Evolutionary conservation across 1,140 invertebrate species (phyloP).

Genomic region (Ostrea denselamellosa): DNA sequence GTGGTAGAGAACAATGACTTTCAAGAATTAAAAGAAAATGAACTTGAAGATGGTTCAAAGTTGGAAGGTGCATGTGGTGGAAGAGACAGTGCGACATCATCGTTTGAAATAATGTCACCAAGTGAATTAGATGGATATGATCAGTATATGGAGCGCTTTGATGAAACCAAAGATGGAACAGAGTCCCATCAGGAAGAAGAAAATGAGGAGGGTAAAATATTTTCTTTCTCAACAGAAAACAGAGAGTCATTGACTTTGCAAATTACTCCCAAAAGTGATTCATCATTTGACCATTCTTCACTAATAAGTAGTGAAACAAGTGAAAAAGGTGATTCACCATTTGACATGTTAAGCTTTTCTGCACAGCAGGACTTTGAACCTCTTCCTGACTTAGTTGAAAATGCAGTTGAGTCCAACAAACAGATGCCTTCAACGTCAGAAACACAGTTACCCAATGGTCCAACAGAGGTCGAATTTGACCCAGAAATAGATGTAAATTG

Average conservation of each 20-base stretch:
- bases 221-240: conserved; percentile 22
- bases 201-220: conserved; percentile 33
- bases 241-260: conserved; percentile 55
- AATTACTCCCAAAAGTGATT: conserved; percentile 59
- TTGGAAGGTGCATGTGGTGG: conserved; percentile 11
- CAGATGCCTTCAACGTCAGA: conserved; percentile 15
- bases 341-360: conserved; percentile 54
- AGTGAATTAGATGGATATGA: conserved; percentile 74
- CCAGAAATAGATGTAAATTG: conserved; percentile 79
- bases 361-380: not conserved
- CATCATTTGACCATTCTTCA: conserved; percentile 71
- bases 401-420: conserved; percentile 36
- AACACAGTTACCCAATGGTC: conserved; percentile 79
- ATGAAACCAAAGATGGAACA: conserved; percentile 1
- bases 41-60: conserved; percentile 18
- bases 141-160: conserved; percentile 57
- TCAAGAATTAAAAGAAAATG: not conserved
- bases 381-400: conserved; percentile 47
- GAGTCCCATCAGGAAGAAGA: not conserved
- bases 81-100: conserved; percentile 52
- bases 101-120: conserved; percentile 78
- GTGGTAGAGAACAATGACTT: not conserved
- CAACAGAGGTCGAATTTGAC: conserved; percentile 82
- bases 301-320: conserved; percentile 72
- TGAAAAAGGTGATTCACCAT: conserved; percentile 66